Evolutionary conservation across 2,797 vertebrate species (phyloP), one percentile per base, ranked within the genome.

Genomic region (Rhinichthys osculus): DNA sequence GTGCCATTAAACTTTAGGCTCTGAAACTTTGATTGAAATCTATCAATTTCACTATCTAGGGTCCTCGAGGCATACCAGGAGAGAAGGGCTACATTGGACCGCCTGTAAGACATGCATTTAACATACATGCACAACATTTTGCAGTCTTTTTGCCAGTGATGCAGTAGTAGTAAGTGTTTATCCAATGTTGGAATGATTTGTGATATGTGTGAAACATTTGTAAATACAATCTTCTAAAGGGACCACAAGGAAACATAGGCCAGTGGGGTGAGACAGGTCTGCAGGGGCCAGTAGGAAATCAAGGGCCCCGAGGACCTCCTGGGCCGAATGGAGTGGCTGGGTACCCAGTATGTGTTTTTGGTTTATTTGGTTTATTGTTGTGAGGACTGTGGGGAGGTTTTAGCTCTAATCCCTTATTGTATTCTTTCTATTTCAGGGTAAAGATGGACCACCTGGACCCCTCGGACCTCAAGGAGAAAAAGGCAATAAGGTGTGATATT

Each of bases 161-260:
- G 5, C 14, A 67, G 27, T 47, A 64, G 27, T 47, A 64, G 35
- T 40, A 54, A 67, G n/a, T 76, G 19, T 66, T 50, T 19, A n/a
- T 17, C 30, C 23, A 50, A 7, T 64, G n/a, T 66, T 23, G 10
- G 42, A 66, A 38, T 54, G 1, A 66, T 59, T n/a, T 59, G 23
- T n/a, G 23, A 59, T n/a, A 10, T 59, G 54, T 59, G 54, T 83
- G 21, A 83, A 82, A 66, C 27, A 23, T 83, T 42, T 78, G 16
- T 21, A 23, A 74, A 52, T 71, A 1, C 3, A 4, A 42, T 78
- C 17, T 47, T 78, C 19, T 86, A 7, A 85, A 96, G 95, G 95
- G 95, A 76, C 82, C 93, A 23, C 93, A 93, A 64, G 96, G 96
- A 19, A 94, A 94, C 87, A 93, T 93, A 78, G 96, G 96, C 69